A percentile compares a stretch with the other conserved stretches of the same genome.
phyloP scores from a whole-genome alignment of 2,797 vertebrate species.

The Sciurus carolinensis region DNA sequence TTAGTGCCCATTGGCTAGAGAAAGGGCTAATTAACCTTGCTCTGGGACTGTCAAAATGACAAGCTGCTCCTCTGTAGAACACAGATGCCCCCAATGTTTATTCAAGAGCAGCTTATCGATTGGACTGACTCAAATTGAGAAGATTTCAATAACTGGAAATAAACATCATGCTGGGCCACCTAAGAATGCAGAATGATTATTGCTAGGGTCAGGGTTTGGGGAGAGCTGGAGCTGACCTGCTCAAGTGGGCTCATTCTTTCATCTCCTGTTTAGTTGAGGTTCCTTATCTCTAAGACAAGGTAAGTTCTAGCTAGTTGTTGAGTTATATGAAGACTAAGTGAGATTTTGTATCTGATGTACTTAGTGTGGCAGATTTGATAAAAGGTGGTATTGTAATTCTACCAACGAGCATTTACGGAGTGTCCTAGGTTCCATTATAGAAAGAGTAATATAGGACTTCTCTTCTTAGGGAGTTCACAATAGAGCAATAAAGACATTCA shows the following conservation, averaged over 20 bases:
- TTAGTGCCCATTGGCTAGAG: not conserved
- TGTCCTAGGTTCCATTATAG: not conserved
- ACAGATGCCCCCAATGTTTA: conserved; percentile 34
- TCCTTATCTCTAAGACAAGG: not conserved
- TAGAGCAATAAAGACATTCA: not conserved
- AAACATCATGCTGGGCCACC: not conserved
- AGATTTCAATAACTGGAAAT: conserved; percentile 58
- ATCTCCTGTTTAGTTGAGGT: not conserved
- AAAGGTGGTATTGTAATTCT: conserved; percentile 12
- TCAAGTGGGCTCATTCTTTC: not conserved
- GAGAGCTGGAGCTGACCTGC: not conserved
- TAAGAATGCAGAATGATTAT: not conserved
- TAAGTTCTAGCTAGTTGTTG: not conserved
- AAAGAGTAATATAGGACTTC: not conserved
- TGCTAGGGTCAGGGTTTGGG: not conserved
- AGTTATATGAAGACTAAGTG: conserved; percentile 3
- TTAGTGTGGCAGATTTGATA: not conserved
- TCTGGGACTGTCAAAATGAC: not conserved
- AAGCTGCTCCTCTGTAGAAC: not conserved
- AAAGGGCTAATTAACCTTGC: conserved; percentile 65
- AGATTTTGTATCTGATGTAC: not conserved
- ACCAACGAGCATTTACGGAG: not conserved
- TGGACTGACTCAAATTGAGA: conserved; percentile 60
- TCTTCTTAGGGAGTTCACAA: not conserved
- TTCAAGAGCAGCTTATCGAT: conserved; percentile 30